These are phyloP conservation scores for Platycheirus albimanus DNA, from an alignment of 2,888 invertebrate species.

Conservation along the genomic window DNA sequence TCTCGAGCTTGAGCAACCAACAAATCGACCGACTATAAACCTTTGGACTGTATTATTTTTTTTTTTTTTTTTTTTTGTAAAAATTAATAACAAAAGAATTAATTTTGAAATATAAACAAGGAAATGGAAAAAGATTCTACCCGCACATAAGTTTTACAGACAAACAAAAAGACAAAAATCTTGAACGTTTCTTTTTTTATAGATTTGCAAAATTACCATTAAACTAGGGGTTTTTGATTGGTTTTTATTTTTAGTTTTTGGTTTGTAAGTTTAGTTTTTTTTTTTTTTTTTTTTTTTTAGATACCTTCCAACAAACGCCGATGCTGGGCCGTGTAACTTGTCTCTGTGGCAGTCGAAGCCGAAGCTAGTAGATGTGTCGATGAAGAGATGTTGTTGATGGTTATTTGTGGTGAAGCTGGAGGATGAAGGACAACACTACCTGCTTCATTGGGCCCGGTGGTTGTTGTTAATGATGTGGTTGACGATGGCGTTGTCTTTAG, in stretches of 20 bases:
- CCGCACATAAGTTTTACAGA: conserved; percentile 60
- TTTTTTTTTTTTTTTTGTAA: conserved; percentile 4
- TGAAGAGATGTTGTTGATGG: conserved; percentile 46
- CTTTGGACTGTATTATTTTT: conserved; percentile 18
- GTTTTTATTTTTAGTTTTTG: conserved; percentile 74
- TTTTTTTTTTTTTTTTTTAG: conserved; percentile 78
- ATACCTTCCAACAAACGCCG: conserved; percentile 83
- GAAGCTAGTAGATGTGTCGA: conserved; percentile 76
- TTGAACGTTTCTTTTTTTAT: conserved; percentile 42
- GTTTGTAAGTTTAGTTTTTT: conserved; percentile 62
- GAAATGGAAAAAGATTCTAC: conserved; percentile 50
- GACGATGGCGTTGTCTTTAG: conserved; percentile 75
- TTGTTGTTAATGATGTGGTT: conserved; percentile 71
- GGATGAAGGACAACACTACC: conserved; percentile 57
- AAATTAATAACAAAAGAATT: conserved; percentile 16
- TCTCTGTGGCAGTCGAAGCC: conserved; percentile 76
- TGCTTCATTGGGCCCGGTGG: conserved; percentile 63
- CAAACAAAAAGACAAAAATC: conserved; percentile 47
- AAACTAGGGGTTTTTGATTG: conserved; percentile 73
- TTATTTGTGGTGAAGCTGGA: conserved; percentile 66
- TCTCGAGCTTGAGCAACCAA: conserved; percentile 71
- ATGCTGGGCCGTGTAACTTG: conserved; percentile 81
- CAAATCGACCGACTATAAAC: conserved; percentile 23
- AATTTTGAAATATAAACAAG: conserved; percentile 55
- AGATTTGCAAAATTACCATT: conserved; percentile 48